Conservation (phyloP, 2,797 vertebrate genomes). For the Gambelia wislizenii region DNA sequence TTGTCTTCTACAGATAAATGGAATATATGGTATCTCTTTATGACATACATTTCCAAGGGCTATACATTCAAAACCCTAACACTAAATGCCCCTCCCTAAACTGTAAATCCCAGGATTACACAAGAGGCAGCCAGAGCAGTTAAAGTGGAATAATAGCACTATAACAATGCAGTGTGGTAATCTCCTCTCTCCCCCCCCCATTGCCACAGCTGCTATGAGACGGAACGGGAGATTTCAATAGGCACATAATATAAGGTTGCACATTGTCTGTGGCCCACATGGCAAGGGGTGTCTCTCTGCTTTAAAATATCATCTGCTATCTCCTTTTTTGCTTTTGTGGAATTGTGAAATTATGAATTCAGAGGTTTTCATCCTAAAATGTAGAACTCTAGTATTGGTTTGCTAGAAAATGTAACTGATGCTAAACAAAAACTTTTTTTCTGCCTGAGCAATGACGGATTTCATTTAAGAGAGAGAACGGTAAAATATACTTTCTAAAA, state of each 20-base stretch:
- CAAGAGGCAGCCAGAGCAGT: too few relatives aligned
- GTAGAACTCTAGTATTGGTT: neutral
- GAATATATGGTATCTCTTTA: too few relatives aligned
- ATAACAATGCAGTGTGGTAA: too few relatives aligned
- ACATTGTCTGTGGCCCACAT: neutral
- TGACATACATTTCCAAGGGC: too few relatives aligned
- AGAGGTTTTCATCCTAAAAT: neutral
- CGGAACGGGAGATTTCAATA: too few relatives aligned
- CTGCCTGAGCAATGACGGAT: slow-evolving; percentile 43
- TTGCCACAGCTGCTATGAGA: too few relatives aligned
- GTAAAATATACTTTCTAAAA: slow-evolving; percentile 57
- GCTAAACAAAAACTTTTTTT: neutral
- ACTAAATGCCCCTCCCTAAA: too few relatives aligned
- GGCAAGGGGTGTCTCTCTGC: neutral
- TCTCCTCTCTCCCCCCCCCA: neutral
- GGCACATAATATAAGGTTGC: neutral
- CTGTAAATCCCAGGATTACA: too few relatives aligned
- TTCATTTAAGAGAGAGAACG: slow-evolving; percentile 20
- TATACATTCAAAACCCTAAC: too few relatives aligned
- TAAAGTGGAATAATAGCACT: too few relatives aligned
- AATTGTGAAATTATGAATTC: neutral
- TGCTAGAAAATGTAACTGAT: neutral
- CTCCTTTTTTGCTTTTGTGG: neutral
- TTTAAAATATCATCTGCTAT: neutral
- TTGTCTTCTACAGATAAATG: too few relatives aligned